Evolutionary conservation across 2,888 invertebrate genomes (phyloP).

Genomic region (Hypselothyrea guttata): DNA sequence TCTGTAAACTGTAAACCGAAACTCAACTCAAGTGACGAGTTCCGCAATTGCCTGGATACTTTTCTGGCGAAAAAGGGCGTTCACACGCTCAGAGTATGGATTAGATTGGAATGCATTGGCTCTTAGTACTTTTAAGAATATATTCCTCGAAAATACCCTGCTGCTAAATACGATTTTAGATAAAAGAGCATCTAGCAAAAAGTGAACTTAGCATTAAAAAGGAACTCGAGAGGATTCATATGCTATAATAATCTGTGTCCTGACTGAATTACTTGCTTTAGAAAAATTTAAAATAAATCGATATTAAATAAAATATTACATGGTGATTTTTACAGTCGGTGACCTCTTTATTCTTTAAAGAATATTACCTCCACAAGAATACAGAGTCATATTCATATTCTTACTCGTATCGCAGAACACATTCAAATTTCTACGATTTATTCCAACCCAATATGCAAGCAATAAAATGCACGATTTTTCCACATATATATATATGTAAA

Average conservation of each 20-base stretch:
- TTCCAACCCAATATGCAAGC: too few species aligned
- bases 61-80: conserved; percentile 72
- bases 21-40: conserved; percentile 72
- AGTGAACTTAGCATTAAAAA: neutral
- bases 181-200: neutral
- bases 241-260: too few species aligned
- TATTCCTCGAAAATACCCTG: conserved; percentile 22
- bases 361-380: too few species aligned
- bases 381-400: too few species aligned
- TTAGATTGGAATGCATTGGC: conserved; percentile 79
- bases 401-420: too few species aligned
- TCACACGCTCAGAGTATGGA: conserved; percentile 69
- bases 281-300: too few species aligned
- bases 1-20: conserved; percentile 71
- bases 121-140: conserved; percentile 69
- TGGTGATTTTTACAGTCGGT: too few species aligned
- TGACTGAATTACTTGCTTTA: too few species aligned
- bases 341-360: too few species aligned
- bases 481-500: conserved; percentile 65
- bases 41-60: conserved; percentile 55
- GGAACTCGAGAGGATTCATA: too few species aligned
- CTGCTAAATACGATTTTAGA: conserved; percentile 8
- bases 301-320: too few species aligned
- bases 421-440: neutral
- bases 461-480: conserved; percentile 29